Base-by-base conservation (phyloP, 2,888 invertebrate species). In the Mantis religiosa region DNA sequence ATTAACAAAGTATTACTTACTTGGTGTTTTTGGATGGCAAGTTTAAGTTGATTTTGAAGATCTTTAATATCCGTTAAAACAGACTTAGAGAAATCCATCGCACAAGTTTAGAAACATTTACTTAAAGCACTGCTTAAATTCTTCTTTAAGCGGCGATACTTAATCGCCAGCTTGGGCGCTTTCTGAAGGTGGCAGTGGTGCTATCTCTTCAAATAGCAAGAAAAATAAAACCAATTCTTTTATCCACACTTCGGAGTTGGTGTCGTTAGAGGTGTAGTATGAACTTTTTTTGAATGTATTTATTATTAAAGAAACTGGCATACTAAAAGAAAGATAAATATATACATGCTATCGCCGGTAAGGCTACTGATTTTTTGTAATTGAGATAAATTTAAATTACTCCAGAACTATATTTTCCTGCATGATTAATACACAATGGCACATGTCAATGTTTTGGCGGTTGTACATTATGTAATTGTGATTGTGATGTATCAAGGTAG, bases 11-110 rank as follows among this genome's bases (percentile, higher is more conserved):
- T 87, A 27, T n/a, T 87, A 86, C 93, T 93, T 92, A 95, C 95
- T 94, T 95, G 95, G 93, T 95, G 95, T 92, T 95, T 93, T 92
- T 94, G 94, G 92, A 95, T 95, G 90, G 95, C 95, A 92, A 94
- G 95, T 94, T 94, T 95, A 91, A 95, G 93, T 92, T 95, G 95
- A 89, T 93, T 93, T 92, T 95, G 95, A 90, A 95, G 94, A 93
- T 94, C 94, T 89, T 94, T 93, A 92, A 95, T 95, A 92, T 95
- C 95, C 93, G 95, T 95, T 92, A 95, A 95, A 92, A 95, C 94
- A 93, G 94, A 94, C 92, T 89, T 87, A 12, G 89, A 85, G 34
- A 89, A 82, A 28, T 89, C 89, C 89, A 89, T 89, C 6, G 20
- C 83, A 82, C 41, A 54, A 30, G 82, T 82, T 86, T 71, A 20